Conservation (phyloP, 2,113 vertebrate genomes). For the Dromaius novaehollandiae region DNA sequence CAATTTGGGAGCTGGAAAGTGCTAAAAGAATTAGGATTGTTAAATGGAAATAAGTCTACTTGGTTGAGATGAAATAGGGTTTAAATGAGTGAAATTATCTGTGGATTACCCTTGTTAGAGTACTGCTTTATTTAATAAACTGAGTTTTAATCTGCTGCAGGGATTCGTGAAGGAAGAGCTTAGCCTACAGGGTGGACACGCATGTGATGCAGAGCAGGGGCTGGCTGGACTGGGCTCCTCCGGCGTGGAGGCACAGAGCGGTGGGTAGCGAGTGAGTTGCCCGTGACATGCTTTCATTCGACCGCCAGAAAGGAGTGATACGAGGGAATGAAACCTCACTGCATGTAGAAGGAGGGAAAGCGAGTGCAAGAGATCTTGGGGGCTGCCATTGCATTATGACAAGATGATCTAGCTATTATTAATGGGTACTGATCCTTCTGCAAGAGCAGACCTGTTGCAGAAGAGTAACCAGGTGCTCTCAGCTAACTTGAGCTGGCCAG, state of each 20-base stretch:
- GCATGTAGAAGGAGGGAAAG: neutral
- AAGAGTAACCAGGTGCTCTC: neutral
- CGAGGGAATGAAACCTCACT: neutral
- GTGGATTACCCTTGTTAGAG: conserved; percentile 42
- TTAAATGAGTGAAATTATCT: conserved; percentile 62
- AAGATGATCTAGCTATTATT: neutral
- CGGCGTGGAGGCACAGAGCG: neutral
- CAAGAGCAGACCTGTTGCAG: neutral
- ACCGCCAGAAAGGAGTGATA: neutral
- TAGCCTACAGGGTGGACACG: neutral
- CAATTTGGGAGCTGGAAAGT: conserved; percentile 56
- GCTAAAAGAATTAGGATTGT: conserved; percentile 66
- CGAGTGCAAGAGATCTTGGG: neutral
- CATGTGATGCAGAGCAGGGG: neutral
- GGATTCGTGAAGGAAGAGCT: neutral
- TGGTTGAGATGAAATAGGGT: conserved; percentile 60
- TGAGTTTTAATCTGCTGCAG: conserved; percentile 35
- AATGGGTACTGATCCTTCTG: neutral
- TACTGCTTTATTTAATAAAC: conserved; percentile 55
- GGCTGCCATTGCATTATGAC: neutral
- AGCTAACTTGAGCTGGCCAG: neutral
- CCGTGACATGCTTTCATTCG: neutral
- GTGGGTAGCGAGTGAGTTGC: neutral
- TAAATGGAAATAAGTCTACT: conserved; percentile 62
- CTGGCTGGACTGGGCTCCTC: neutral